These are phyloP conservation scores for Hylaea fasciaria DNA, from an alignment of 2,888 invertebrate genomes.

Conservation along the genomic window DNA sequence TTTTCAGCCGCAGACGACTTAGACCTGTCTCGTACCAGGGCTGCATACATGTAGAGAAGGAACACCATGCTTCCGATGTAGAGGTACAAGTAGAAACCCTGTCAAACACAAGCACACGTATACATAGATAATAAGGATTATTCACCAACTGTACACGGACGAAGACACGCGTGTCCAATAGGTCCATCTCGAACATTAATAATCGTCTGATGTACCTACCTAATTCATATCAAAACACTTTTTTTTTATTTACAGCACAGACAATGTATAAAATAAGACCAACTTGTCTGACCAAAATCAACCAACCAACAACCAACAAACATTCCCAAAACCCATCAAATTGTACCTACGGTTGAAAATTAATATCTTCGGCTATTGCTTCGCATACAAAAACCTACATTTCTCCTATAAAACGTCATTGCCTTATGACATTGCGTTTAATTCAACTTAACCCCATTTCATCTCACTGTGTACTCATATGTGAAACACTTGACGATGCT, in stretches of 20 bases:
- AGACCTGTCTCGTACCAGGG: constrained; percentile 88
- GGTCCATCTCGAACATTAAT: too few species aligned
- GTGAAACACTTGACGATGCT: constrained; percentile 7
- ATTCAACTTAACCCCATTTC: not conserved
- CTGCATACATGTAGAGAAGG: constrained; percentile 92
- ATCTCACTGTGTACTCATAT: not conserved
- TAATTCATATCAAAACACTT: too few species aligned
- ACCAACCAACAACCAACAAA: too few species aligned
- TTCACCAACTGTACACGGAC: too few species aligned
- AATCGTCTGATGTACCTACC: too few species aligned
- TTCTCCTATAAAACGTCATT: too few species aligned
- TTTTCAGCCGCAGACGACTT: constrained; percentile 77
- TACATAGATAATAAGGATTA: not conserved
- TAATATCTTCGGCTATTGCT: not conserved
- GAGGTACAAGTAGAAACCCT: constrained; percentile 94
- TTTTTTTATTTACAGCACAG: too few species aligned
- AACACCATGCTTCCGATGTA: constrained; percentile 95
- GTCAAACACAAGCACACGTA: constrained; percentile 31
- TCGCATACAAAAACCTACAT: not conserved
- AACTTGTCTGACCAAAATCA: too few species aligned
- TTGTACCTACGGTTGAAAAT: too few species aligned
- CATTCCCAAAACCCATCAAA: too few species aligned
- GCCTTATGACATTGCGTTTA: not conserved
- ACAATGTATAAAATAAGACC: too few species aligned
- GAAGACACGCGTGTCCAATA: too few species aligned